Conservation (phyloP, 2,888 invertebrate species). For the Colletes collaris region DNA sequence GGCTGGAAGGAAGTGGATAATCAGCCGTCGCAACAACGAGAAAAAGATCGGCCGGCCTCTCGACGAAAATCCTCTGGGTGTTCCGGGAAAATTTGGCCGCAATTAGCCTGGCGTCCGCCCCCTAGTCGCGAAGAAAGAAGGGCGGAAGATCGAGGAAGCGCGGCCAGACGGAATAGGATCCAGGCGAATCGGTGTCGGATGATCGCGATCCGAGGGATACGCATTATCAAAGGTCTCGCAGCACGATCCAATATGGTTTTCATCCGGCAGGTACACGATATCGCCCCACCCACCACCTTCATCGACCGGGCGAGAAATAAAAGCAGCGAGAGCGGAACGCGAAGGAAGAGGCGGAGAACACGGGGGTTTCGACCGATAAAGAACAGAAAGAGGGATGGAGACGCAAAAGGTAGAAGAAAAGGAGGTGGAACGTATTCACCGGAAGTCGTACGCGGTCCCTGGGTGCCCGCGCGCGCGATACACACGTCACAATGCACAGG, state of each 20-base stretch:
- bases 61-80: neutral
- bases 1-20: constrained; percentile 24
- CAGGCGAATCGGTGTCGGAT: constrained; percentile 42
- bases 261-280: constrained; percentile 58
- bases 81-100: constrained; percentile 38
- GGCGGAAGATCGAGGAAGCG: constrained; percentile 19
- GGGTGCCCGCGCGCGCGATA: constrained; percentile 65
- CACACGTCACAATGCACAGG: constrained; percentile 80
- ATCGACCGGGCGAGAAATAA: constrained; percentile 18
- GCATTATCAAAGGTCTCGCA: constrained; percentile 42
- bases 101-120: constrained; percentile 50
- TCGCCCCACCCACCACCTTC: constrained; percentile 45
- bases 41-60: neutral
- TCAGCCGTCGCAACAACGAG: constrained; percentile 6
- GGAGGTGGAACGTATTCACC: constrained; percentile 47
- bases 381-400: constrained; percentile 12
- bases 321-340: constrained; percentile 36
- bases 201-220: constrained; percentile 46
- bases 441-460: constrained; percentile 66
- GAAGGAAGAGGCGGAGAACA: constrained; percentile 39
- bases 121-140: neutral
- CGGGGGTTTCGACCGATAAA: constrained; percentile 28
- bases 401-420: constrained; percentile 12
- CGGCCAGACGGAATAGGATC: neutral
- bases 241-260: constrained; percentile 48